These are phyloP conservation scores for Leucopternis melanops DNA, from an alignment of 2,113 vertebrate genomes.

Conservation along the genomic window DNA sequence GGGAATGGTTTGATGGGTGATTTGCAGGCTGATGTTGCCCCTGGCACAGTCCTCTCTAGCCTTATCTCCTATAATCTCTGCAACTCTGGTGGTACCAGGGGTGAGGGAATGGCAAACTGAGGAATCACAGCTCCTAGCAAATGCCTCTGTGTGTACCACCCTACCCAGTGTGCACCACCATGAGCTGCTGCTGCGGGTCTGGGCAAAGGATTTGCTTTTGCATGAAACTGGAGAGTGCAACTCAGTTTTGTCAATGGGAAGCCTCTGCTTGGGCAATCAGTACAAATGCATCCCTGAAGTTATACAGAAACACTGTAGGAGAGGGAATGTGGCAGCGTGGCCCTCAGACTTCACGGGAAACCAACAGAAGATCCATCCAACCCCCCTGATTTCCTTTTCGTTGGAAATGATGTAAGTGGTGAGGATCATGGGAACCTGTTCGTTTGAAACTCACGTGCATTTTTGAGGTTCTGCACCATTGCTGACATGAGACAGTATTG, in stretches of 20 bases:
- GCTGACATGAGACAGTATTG: neutral
- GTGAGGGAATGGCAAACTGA: neutral
- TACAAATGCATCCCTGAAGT: fast-evolving
- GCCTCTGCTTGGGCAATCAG: neutral
- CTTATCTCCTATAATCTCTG: neutral
- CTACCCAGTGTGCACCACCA: neutral
- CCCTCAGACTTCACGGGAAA: neutral
- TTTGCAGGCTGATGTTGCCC: neutral
- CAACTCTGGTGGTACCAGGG: neutral
- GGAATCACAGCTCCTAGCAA: neutral
- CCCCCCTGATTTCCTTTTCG: fast-evolving
- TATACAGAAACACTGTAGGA: neutral
- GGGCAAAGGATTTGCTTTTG: neutral
- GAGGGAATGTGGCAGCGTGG: neutral
- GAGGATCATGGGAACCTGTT: neutral
- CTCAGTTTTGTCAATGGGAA: neutral
- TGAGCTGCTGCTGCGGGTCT: neutral
- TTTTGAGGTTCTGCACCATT: neutral
- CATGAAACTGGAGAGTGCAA: neutral
- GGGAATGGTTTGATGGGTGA: neutral
- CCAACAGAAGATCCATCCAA: neutral
- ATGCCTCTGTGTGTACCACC: neutral
- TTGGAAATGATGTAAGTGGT: neutral
- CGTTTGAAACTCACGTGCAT: neutral
- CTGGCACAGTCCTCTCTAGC: neutral